Percentiles rank a stretch among this genome's conserved stretches.
Evolutionary conservation across 2,797 vertebrate genomes (phyloP).

Genomic region (Spea hammondii): DNA sequence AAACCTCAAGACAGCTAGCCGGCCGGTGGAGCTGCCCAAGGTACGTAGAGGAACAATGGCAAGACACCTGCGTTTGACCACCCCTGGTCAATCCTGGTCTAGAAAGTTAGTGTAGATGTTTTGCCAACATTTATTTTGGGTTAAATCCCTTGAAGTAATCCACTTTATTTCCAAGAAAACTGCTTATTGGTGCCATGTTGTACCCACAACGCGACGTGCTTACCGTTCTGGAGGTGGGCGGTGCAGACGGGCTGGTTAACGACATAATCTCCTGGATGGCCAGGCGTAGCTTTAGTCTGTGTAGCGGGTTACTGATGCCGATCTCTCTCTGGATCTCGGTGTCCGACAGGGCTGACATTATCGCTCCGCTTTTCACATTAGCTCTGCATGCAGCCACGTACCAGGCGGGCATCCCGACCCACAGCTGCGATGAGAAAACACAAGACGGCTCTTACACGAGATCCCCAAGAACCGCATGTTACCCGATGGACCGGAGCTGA

Average conservation of each 20-base stretch:
- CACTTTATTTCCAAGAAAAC: neutral
- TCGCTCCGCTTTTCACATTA: slow-evolving; percentile 95
- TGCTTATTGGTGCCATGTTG: neutral
- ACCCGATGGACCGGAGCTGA: neutral
- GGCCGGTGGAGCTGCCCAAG: no score
- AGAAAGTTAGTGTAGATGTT: no score
- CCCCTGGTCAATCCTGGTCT: no score
- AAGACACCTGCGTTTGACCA: no score
- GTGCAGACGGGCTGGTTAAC: slow-evolving; percentile 91
- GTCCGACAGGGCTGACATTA: slow-evolving; percentile 96
- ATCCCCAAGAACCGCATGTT: neutral
- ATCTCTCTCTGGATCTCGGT: slow-evolving; percentile 97
- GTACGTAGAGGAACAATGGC: no score
- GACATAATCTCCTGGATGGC: slow-evolving; percentile 99
- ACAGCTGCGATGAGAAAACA: slow-evolving; percentile 72
- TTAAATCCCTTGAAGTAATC: no score
- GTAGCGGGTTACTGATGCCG: slow-evolving; percentile 93
- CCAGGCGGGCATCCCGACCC: slow-evolving; percentile 99
- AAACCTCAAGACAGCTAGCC: no score
- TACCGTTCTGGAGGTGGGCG: slow-evolving; percentile 94
- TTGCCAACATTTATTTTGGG: no score
- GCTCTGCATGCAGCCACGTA: slow-evolving; percentile 95
- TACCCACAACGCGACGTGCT: slow-evolving; percentile 32
- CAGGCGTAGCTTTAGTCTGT: slow-evolving; percentile 89
- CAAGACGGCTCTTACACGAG: neutral